Base-by-base conservation (phyloP, 2,797 vertebrate species). In the Synanceia verrucosa region DNA sequence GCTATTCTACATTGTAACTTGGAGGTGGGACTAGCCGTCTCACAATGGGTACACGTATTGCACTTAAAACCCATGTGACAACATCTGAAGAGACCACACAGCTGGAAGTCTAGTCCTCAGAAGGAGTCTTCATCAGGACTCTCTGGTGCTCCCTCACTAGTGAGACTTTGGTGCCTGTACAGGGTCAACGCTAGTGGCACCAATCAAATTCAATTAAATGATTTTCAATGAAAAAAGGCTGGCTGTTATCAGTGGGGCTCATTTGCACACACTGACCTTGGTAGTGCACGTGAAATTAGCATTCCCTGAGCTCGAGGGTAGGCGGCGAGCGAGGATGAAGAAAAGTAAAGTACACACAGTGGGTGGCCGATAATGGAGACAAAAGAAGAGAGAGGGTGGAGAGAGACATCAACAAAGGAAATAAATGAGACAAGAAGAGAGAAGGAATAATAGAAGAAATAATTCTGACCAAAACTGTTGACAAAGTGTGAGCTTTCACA, bases 191-290 rank as follows among this genome's bases (percentile, higher is more conserved):
- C 90, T 83, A 60, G 78, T 88, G 89, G 90, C 91, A 88, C 52
- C 46, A 90, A 91, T 93, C 90, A 93, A 93, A 92, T 92, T 92
- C 89, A 91, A 93, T 93, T 90, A 92, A 93, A 89, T 82, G 82
- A 89, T 92, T 92, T 89, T 91, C 86, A 84, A 87, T 86, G 46
- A 69, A 76, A 70, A 84, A 68, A 57, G 66, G 37, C 46, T 4
- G 75, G 24, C 83, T 72, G 82, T 90, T 93, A 93, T 93, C 89
- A 83, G 80, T 67, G 13, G 73, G n/a, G 71, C 91, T 92, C 86
- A 91, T 92, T 93, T 92, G 89, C 92, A 93, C 85, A 91, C 73
- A 65, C 75, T 86, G 89, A 94, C 92, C 92, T 93, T 94, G 92
- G 77, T 47, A 18, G 66, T 31, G 57, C 18, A 31, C 29, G 47